Evolutionary conservation across 2,888 invertebrate genomes (phyloP).

Genomic region (Cryptocheilus praepositus): DNA sequence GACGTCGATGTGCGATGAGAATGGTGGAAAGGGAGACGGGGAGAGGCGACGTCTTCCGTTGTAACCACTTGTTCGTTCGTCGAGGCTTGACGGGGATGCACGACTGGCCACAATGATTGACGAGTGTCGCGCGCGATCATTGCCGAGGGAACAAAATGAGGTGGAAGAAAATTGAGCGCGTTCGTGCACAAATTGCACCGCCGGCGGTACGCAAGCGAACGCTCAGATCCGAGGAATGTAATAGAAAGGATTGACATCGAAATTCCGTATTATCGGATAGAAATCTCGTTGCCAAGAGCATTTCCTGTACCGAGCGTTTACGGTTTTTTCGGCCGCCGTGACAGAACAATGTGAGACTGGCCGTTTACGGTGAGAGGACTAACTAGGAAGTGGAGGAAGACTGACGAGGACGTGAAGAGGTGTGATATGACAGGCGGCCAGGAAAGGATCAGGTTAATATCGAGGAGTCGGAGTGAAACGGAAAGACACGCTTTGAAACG

Average conservation of each 20-base stretch:
- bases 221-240: no score
- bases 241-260: not conserved
- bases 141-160: constrained; percentile 24
- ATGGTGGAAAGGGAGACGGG: not conserved
- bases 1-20: not conserved
- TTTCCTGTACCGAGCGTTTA: no score
- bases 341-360: no score
- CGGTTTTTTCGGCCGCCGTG: no score
- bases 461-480: not conserved
- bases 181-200: constrained; percentile 4
- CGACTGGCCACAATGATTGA: constrained; percentile 51
- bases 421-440: not conserved
- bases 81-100: constrained; percentile 56
- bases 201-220: not conserved
- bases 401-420: not conserved
- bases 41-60: constrained; percentile 24
- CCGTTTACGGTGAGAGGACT: no score
- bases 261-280: not conserved
- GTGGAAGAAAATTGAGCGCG: constrained; percentile 19
- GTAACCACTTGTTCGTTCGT: constrained; percentile 34
- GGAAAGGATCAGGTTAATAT: not conserved
- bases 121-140: constrained; percentile 42
- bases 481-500: constrained; percentile 24
- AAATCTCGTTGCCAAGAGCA: not conserved
- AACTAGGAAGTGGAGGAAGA: not conserved